Percentiles rank a stretch among this genome's conserved stretches.
Evolutionary conservation across 2,113 vertebrate species (phyloP).

Genomic region (Pseudorasbora parva): DNA sequence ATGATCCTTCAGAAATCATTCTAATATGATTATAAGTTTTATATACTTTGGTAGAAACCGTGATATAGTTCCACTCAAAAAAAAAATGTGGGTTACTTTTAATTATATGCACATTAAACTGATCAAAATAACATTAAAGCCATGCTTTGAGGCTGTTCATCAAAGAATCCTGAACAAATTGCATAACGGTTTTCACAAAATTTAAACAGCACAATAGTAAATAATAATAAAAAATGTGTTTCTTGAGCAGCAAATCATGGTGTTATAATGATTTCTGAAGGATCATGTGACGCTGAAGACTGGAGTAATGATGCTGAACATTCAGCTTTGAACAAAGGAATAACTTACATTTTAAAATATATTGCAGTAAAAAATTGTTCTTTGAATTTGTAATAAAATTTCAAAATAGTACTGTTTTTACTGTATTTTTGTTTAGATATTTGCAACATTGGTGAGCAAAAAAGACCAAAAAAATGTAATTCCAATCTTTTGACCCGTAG

Average conservation of each 20-base stretch:
- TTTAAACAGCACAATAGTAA: background rate
- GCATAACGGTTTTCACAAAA: background rate
- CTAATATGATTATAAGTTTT: too few species aligned
- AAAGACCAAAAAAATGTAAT: background rate
- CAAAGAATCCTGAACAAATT: too few species aligned
- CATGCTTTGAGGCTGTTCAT: background rate
- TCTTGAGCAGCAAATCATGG: background rate
- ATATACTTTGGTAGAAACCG: too few species aligned
- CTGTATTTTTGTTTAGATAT: background rate
- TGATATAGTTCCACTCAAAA: background rate
- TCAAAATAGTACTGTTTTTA: background rate
- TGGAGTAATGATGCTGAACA: background rate
- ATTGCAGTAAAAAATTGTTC: background rate
- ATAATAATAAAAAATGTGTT: too few species aligned
- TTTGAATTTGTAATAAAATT: background rate
- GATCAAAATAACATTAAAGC: background rate
- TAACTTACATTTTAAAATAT: background rate
- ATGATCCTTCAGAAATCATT: background rate
- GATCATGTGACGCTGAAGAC: background rate
- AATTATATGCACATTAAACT: background rate
- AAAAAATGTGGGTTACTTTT: too few species aligned
- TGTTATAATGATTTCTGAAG: background rate
- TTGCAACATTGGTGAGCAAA: background rate
- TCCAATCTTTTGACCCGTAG: background rate
- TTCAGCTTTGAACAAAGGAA: background rate